phyloP scores from a whole-genome alignment of 1,140 invertebrate genomes.

The Drosophila equinoxialis region DNA sequence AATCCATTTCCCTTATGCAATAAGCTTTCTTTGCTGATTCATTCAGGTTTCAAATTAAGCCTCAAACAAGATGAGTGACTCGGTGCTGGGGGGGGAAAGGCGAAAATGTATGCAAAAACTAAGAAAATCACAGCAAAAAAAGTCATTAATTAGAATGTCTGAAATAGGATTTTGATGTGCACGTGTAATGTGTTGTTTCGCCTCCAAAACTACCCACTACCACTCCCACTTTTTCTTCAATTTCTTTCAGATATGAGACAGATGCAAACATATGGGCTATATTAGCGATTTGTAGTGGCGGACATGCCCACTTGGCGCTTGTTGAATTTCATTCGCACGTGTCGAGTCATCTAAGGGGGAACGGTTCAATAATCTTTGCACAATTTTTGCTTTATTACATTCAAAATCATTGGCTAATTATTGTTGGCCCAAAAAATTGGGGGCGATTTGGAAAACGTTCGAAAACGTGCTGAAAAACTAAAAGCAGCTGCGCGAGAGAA shows the following conservation, averaged over 20 bases:
- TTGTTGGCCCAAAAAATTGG: constrained; percentile 48
- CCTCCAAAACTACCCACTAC: background rate
- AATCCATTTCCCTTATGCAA: constrained; percentile 13
- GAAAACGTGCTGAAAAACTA: constrained; percentile 72
- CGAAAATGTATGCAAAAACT: constrained; percentile 4
- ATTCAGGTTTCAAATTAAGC: constrained; percentile 44
- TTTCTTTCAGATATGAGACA: constrained; percentile 19
- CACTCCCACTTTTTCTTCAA: background rate
- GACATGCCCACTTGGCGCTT: constrained; percentile 20
- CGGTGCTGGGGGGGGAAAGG: constrained; percentile 1
- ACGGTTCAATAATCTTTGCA: constrained; percentile 67
- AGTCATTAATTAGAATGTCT: constrained; percentile 65
- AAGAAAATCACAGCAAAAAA: background rate
- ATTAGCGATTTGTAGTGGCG: constrained; percentile 2
- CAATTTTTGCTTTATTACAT: constrained; percentile 66
- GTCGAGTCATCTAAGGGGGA: constrained; percentile 32
- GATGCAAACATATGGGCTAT: constrained; percentile 36
- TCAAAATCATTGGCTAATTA: constrained; percentile 68
- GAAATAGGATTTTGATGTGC: constrained; percentile 53
- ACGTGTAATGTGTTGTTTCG: constrained; percentile 50
- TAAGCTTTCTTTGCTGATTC: constrained; percentile 36
- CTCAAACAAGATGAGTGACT: background rate
- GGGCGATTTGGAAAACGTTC: constrained; percentile 25
- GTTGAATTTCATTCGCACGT: constrained; percentile 32
- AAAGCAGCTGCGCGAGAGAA: constrained; percentile 49